phyloP scores from a whole-genome alignment of 2,888 invertebrate genomes.

The Campoletis raptor region DNA sequence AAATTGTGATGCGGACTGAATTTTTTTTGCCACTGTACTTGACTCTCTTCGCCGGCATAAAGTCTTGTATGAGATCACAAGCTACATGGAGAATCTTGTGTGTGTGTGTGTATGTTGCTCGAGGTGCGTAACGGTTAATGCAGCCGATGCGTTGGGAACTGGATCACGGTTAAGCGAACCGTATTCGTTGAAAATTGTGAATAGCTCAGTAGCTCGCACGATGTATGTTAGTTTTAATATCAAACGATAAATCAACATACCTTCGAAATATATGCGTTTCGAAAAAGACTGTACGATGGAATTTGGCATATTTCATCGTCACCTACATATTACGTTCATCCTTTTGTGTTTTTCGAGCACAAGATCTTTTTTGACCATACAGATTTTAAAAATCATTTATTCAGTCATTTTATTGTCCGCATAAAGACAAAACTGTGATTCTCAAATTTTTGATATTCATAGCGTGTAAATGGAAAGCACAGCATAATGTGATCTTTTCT shows the following conservation, averaged over 20 bases:
- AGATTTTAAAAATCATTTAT: background rate
- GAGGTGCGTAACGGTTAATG: conserved; percentile 69
- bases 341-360: background rate
- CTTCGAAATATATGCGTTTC: background rate
- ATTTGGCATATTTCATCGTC: background rate
- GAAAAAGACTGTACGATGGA: background rate
- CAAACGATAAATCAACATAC: conserved; percentile 3
- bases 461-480: background rate
- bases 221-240: background rate
- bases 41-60: conserved; percentile 29
- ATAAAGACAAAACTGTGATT: background rate
- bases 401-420: background rate
- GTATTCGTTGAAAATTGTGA: conserved; percentile 64
- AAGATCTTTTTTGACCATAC: background rate
- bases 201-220: conserved; percentile 51
- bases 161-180: conserved; percentile 69
- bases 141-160: conserved; percentile 69
- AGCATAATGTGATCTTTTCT: background rate
- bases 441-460: background rate
- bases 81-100: conserved; percentile 33
- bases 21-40: conserved; percentile 23
- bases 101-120: conserved; percentile 22
- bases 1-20: conserved; percentile 17
- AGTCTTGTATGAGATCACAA: conserved; percentile 36
- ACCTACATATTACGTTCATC: background rate